Evolutionary conservation across 2,113 vertebrate species (phyloP).

Genomic region (Gila orcuttii): DNA sequence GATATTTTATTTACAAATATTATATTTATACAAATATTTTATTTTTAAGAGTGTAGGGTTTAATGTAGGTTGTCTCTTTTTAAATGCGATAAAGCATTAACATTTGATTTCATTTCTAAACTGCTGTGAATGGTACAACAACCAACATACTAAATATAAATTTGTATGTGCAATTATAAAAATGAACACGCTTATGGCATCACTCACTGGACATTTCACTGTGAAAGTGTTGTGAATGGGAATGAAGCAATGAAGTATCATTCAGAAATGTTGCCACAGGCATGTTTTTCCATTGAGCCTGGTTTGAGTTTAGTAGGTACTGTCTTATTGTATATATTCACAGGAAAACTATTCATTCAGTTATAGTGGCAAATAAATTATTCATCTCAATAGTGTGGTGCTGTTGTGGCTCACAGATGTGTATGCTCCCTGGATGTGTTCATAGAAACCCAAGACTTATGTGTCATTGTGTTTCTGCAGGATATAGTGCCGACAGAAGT

Average conservation of each 20-base stretch:
- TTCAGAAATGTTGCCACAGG: background rate
- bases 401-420: constrained; percentile 19
- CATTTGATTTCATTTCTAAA: background rate
- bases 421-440: background rate
- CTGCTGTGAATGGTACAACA: background rate
- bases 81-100: background rate
- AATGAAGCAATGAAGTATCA: background rate
- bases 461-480: constrained; percentile 72
- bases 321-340: background rate
- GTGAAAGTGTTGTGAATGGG: too few relatives aligned
- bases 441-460: constrained; percentile 55
- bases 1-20: too few relatives aligned
- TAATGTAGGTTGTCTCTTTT: background rate
- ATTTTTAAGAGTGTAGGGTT: background rate
- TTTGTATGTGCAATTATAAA: background rate
- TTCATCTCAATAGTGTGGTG: background rate
- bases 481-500: constrained; percentile 86
- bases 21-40: too few relatives aligned
- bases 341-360: background rate
- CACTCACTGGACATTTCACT: background rate
- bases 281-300: background rate
- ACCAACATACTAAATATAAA: too few relatives aligned
- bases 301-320: background rate
- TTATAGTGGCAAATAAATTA: constrained; percentile 10
- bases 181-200: background rate